Base-by-base conservation (phyloP, 2,888 invertebrate genomes). In the Cephus sareptanus region DNA sequence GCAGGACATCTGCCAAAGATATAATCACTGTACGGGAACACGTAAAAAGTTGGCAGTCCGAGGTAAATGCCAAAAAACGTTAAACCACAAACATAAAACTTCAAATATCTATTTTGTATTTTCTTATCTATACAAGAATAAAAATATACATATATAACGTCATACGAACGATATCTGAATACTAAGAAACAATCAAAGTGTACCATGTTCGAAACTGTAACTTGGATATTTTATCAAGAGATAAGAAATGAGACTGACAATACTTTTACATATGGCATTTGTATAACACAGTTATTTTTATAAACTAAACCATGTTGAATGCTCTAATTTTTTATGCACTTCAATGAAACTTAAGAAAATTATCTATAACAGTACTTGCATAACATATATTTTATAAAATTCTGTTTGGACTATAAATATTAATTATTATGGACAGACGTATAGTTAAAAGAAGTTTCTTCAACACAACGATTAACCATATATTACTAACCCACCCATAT, bases 1-100 rank as follows among this genome's bases (percentile, higher is more conserved):
- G 98, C 91, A 94, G 97, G 83, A 96, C 97, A 0, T 95, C 95
- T 86, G 96, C 97, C 1, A 93, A 95, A 0, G 97, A 98, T 89
- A 95, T 98, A 68, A 93, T 93, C 13, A 94, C 94, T 83, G 96
- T 97, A 85, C 93, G 94, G 77, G 94, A 94, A 85, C 94, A 94
- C 89, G 94, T 95, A 78, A 89, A 91, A 78, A 91, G 90, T 80
- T 93, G 93, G 93, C 88, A 83, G 74, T 23, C 87, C 82, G 81
- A 56, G 23, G 23, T 56, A 23, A 56, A 56, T 56, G 9, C 56
- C 56, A 56, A 23, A 9, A 56, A 56, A 56, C 2, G 9, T 23
- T 56, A 56, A 56, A 23, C 2, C 9, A 56, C 23, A 23, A 56
- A 23, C 9, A 23, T 56, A 23, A 56, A 56, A 23, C 23, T 23